Base-by-base conservation (phyloP, 1,140 invertebrate genomes). In the Rhopalosiphum maidis region DNA sequence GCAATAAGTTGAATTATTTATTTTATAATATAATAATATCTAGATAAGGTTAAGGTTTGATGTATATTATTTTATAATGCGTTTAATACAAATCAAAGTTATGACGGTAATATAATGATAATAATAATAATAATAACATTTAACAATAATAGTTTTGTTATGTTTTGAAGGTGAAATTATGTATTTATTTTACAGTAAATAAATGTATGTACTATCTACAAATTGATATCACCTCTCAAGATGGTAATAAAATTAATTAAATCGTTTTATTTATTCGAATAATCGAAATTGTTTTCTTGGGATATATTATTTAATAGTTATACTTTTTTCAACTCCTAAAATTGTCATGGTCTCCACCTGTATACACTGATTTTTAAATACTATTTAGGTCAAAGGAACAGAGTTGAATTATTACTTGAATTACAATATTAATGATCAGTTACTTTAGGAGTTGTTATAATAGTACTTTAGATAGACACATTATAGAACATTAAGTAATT, bases 331-430 rank as follows among this genome's bases (percentile, higher is more conserved):
- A 46, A 87, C 25, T 48, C 7, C 30, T 4, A 30, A 87, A 35
- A 18, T 51, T 87, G 5, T 87, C 86, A 51, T 35, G 86, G 86
- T 35, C 46, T 87, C n/a, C 7, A 48, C 30, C 21, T 51, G 46
- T 48, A 8, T n/a, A 87, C 23, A 85, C 43, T 15, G 46, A 48
- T 48, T 87, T 48, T 87, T 35, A 87, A 21, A 48, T 11, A 18
- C 18, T 22, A 87, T 87, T 48, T 87, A 87, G 86, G 86, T 87
- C 86, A 87, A 87, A 87, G 8, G 1, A 87, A 87, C 18, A 48
- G 48, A 87, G 86, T 87, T n/a, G 15, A 87, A 87, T 48, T 46
- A 87, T 23, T 48, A 21, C n/a, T 87, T n/a, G 15, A 87, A 87
- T 48, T 46, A 87, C 25, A 87, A 48, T 35, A 46, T 87, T 87